Conservation (phyloP, 2,888 invertebrate species). For the Lycaena phlaeas region DNA sequence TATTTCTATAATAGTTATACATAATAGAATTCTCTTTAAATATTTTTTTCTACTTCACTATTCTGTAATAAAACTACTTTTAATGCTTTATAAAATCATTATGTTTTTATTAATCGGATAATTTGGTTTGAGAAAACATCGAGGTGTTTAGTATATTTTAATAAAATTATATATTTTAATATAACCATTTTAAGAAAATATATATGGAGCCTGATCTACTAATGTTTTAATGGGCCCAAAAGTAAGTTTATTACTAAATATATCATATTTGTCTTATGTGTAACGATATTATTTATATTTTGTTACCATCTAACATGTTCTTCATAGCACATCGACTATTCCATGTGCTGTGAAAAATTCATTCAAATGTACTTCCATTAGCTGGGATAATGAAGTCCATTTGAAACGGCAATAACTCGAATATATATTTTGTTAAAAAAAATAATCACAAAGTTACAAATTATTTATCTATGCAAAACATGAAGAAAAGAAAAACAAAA, state of each 20-base stretch:
- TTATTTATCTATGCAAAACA: no score
- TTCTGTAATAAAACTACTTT: conserved; percentile 33
- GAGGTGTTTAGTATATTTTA: conserved; percentile 12
- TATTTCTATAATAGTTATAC: conserved; percentile 68
- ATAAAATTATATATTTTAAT: conserved; percentile 29
- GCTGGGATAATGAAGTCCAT: conserved; percentile 61
- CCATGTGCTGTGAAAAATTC: conserved; percentile 22
- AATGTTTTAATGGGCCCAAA: conserved; percentile 52
- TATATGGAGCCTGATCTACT: conserved; percentile 17
- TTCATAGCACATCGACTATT: conserved; percentile 25
- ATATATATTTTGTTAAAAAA: neutral
- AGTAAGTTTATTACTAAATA: conserved; percentile 24
- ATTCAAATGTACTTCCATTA: conserved; percentile 52
- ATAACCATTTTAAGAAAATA: conserved; percentile 57
- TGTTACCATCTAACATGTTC: conserved; percentile 25
- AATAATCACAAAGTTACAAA: no score
- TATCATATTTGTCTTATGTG: conserved; percentile 15
- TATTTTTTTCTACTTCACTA: conserved; percentile 46
- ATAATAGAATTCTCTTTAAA: conserved; percentile 58
- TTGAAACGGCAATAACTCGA: conserved; percentile 27
- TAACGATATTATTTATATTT: conserved; percentile 22
- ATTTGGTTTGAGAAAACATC: conserved; percentile 16
- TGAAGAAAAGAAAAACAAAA: no score
- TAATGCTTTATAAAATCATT: conserved; percentile 28
- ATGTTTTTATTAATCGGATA: conserved; percentile 18